phyloP scores from a whole-genome alignment of 2,888 invertebrate genomes.

The Pemphredon lugubris region DNA sequence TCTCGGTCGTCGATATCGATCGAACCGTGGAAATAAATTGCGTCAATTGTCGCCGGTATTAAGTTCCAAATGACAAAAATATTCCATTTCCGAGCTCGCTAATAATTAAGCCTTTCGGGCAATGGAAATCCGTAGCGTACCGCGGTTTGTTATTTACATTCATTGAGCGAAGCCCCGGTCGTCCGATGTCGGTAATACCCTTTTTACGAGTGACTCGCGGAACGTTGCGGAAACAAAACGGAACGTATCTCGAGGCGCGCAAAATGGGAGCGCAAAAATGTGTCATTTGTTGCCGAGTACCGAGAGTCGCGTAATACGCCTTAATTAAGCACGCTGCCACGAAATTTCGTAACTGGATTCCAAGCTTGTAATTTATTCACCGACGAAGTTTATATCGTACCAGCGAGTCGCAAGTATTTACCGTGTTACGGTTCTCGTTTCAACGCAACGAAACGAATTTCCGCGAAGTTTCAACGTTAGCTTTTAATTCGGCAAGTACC shows the following conservation, averaged over 20 bases:
- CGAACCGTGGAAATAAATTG: too few species aligned
- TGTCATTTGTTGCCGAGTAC: slow-evolving; percentile 11
- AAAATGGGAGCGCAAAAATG: slow-evolving; percentile 6
- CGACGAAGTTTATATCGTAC: too few species aligned
- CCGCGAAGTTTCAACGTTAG: too few species aligned
- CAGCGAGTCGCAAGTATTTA: too few species aligned
- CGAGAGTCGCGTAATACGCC: neutral
- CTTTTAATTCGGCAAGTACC: too few species aligned
- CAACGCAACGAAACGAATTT: too few species aligned
- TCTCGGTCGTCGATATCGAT: too few species aligned
- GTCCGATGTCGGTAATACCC: neutral
- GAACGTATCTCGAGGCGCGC: neutral
- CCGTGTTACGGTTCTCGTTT: too few species aligned
- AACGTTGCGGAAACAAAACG: neutral
- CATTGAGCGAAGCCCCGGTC: neutral
- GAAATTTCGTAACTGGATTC: slow-evolving; percentile 12
- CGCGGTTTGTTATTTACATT: neutral
- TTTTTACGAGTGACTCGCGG: slow-evolving; percentile 4
- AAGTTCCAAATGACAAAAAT: too few species aligned
- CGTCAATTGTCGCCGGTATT: too few species aligned
- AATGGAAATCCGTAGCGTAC: neutral
- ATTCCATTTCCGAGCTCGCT: too few species aligned
- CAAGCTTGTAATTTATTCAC: slow-evolving; percentile 22
- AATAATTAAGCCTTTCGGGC: too few species aligned
- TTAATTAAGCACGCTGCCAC: slow-evolving; percentile 25